Evolutionary conservation across 2,797 vertebrate species (phyloP).

Genomic region (Microctenopoma lineatum): DNA sequence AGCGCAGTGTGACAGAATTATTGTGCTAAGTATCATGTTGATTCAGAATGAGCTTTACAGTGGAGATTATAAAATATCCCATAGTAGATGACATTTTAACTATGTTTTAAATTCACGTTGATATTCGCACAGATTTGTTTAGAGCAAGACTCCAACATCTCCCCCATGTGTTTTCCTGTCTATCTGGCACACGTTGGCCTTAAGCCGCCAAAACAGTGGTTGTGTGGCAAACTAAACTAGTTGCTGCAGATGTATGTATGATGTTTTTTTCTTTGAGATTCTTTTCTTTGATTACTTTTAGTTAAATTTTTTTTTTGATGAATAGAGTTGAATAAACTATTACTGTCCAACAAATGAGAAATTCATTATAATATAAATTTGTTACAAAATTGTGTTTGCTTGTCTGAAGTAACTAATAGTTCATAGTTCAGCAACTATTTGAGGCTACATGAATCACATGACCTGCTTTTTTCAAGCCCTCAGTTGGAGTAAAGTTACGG

Average conservation of each 20-base stretch:
- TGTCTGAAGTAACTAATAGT: no score
- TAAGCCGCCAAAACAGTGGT: constrained; percentile 25
- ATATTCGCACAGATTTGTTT: constrained; percentile 39
- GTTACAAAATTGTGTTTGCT: no score
- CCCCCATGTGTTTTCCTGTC: constrained; percentile 45
- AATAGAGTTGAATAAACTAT: no score
- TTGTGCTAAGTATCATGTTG: constrained; percentile 59
- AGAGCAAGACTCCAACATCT: constrained; percentile 19
- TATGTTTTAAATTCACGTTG: constrained; percentile 67
- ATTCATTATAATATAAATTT: no score
- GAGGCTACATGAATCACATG: no score
- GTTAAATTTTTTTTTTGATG: no score
- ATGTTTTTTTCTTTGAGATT: background rate
- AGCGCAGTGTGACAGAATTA: constrained; percentile 60
- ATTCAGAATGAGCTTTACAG: constrained; percentile 67
- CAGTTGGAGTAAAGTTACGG: no score
- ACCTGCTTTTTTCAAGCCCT: no score
- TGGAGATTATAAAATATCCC: constrained; percentile 54
- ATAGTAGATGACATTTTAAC: constrained; percentile 66
- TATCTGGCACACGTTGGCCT: constrained; percentile 29
- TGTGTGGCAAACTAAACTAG: constrained; percentile 7
- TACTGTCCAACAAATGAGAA: no score
- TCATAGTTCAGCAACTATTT: no score
- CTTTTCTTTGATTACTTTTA: background rate
- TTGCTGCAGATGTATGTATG: background rate